Base-by-base conservation (phyloP, 1,140 invertebrate species). In the Marisa cornuarietis region DNA sequence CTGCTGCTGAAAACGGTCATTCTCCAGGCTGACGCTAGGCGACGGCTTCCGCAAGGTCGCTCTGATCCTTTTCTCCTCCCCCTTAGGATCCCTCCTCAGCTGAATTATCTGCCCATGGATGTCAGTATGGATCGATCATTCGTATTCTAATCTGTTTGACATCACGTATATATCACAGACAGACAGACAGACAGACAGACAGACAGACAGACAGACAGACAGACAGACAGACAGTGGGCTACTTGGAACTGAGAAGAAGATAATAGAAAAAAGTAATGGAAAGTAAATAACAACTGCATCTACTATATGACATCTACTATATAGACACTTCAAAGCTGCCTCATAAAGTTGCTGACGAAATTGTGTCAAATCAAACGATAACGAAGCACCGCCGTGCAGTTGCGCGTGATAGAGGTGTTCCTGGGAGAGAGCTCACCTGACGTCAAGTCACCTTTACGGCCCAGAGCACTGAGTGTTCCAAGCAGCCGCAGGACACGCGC, bases 1-100 rank as follows among this genome's bases (percentile, higher is more conserved):
- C 74, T 88, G 85, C 51, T 90, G 88, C 79, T 91, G 90, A 6
- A 91, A 73, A 61, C 90, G 86, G 71, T 85, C 83, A 22, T 87
- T 86, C 66, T 89, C 87, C 73, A 86, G 78, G 51, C 83, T 85
- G 52, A 80, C 87, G 42, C 87, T 89, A 65, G 89, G 91, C 52
- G 89, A 71, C 24, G 83, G 88, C 51, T 92, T 92, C 76, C 92
- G 91, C n/a, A 93, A 84, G 13, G 92, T 93, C 31, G 92, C 90
- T 51, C 93, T 80, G 24, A 93, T 89, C 79, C 96, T 91, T 84
- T 96, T 95, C 87, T 96, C 95, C 69, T 95, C 94, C 10, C 95
- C 95, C 85, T 95, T 94, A 5, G 96, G 96, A 92, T 98, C 97
- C 81, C 96, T 93, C 83, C 95, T 94, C 49, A 98, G 92, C 91